A percentile compares a stretch with the other conserved stretches of the same genome.
Evolutionary conservation across 1,140 invertebrate species (phyloP).

Genomic region (Psilanteris sp.): DNA sequence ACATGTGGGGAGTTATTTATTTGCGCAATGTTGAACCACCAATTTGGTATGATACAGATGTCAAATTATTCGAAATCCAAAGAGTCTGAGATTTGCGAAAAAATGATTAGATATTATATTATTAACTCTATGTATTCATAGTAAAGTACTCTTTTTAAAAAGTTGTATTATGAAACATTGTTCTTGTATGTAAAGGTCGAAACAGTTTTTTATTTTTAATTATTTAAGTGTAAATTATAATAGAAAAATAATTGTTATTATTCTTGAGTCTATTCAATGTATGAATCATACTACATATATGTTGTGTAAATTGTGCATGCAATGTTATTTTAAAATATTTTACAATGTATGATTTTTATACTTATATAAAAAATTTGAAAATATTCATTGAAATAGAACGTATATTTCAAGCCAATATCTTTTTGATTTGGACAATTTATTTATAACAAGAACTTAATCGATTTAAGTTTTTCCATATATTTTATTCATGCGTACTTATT

Average conservation of each 20-base stretch:
- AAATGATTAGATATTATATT: conserved; percentile 2
- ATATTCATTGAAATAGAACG: no score
- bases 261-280: conserved; percentile 14
- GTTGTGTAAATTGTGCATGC: conserved; percentile 17
- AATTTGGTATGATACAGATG: conserved; percentile 99
- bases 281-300: conserved; percentile 4
- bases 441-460: no score
- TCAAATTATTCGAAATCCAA: conserved; percentile 99
- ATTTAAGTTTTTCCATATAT: no score
- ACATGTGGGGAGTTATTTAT: conserved; percentile 99
- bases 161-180: conserved; percentile 1
- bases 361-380: no score
- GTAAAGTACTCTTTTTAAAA: neutral
- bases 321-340: conserved; percentile 24
- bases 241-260: conserved; percentile 4
- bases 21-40: conserved; percentile 98
- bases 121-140: conserved; percentile 9
- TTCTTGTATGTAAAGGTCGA: conserved; percentile 9
- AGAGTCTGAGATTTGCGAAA: conserved; percentile 83
- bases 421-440: no score
- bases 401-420: no score
- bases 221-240: conserved; percentile 20
- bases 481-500: no score
- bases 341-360: no score
- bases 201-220: neutral